A percentile compares a stretch with the other conserved stretches of the same genome.
Conservation (phyloP, 53 echinoderm and acorn worm species). For the Patiria pectinifera region DNA sequence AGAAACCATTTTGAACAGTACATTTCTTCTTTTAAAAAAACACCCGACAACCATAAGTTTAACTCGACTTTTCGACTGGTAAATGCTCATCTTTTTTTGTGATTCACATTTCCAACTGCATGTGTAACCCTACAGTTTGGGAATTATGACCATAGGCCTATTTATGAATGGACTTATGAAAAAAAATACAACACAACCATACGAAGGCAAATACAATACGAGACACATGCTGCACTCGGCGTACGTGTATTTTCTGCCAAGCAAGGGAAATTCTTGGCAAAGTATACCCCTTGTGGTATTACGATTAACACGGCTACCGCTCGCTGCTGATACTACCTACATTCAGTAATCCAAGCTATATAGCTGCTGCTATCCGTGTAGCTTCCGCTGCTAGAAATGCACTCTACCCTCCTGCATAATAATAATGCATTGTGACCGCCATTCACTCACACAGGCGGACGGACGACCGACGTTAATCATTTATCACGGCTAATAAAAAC, state of each 20-base stretch:
- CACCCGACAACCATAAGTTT: too few relatives aligned
- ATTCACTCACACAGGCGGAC: slow-evolving; percentile 60
- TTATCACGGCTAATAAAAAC: slow-evolving; percentile 97
- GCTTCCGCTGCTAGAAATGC: background rate
- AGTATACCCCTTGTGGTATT: background rate
- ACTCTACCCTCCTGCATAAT: slow-evolving; percentile 5
- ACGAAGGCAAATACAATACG: too few relatives aligned
- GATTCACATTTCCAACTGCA: too few relatives aligned
- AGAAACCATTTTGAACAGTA: too few relatives aligned
- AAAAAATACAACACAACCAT: too few relatives aligned
- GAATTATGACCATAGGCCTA: too few relatives aligned
- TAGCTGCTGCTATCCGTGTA: background rate
- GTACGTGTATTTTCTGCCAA: too few relatives aligned
- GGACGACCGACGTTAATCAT: slow-evolving; percentile 86
- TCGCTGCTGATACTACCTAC: background rate
- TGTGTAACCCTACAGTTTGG: too few relatives aligned
- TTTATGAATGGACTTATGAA: too few relatives aligned
- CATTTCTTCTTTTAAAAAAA: too few relatives aligned
- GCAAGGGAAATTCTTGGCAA: background rate
- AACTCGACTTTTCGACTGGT: too few relatives aligned
- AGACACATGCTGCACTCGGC: background rate
- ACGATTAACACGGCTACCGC: background rate
- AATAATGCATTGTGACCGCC: slow-evolving; percentile 59
- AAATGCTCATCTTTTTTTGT: too few relatives aligned
- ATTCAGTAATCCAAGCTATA: background rate